Evolutionary conservation across 92 coral and sea anemone genomes (phyloP), one percentile per base, ranked within the genome.

Genomic region (Siderastrea radians): DNA sequence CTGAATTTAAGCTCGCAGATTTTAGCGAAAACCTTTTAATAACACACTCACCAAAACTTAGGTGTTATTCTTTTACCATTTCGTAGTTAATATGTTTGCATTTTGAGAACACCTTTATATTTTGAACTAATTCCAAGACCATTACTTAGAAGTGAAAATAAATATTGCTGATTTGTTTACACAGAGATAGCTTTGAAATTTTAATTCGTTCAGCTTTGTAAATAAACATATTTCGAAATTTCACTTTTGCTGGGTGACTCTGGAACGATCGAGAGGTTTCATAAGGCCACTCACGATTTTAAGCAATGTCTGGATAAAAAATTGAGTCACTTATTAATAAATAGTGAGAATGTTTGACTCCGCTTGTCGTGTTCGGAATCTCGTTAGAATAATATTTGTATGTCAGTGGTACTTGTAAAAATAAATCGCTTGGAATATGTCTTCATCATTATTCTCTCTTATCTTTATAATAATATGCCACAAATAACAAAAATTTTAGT

Each of bases 161-260:
- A 83, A 72, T 49, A 72, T 71, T 71, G 49, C 62, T 26, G 38
- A 57, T 49, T 1, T 83, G 87, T 83, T 83, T 71, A 83, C 71
- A 44, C 58, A 58, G 44, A 10, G 79, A 10, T 49, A 50, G n/a
- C 49, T 15, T 48, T 49, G 38, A n/a, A 52, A 6, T 57, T 17
- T 16, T 80, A 12, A 68, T 66, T 80, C 85, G 66, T 15, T 16
- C 75, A 68, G 75, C 75, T 68, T 66, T 43, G 52, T n/a, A 54
- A 59, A 59, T 45, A 57, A 49, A 26, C 38, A 26, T 26, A 83
- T 46, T 64, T 54, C 45, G 26, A 65, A 19, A 38, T 52, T 51
- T 50, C 15, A 53, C 14, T 16, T 59, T 80, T 80, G 7, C 38
- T 12, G 49, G 74, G 46, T 50, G 47, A 44, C 26, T 52, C 74